Evolutionary conservation across 1,140 invertebrate species (phyloP).

Genomic region (Pectinophora gossypiella): DNA sequence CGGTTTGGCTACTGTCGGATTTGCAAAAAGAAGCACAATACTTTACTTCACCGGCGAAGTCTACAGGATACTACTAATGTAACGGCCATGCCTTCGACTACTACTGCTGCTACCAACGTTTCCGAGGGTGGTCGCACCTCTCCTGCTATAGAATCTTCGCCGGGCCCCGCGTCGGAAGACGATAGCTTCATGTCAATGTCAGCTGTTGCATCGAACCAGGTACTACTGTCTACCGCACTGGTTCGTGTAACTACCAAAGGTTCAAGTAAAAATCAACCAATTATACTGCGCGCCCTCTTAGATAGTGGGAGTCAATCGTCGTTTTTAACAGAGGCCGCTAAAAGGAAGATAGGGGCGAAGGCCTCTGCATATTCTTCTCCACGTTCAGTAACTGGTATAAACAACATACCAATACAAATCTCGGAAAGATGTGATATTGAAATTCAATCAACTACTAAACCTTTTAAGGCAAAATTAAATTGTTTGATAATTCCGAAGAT

Average conservation of each 20-base stretch:
- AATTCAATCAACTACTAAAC: neutral
- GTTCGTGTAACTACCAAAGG: neutral
- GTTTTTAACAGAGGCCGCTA: neutral
- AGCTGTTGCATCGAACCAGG: neutral
- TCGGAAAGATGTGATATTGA: neutral
- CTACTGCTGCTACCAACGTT: neutral
- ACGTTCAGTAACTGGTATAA: neutral
- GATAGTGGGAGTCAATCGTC: neutral
- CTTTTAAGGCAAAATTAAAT: neutral
- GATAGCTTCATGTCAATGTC: too few species aligned
- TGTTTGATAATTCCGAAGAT: neutral
- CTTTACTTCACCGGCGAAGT: neutral
- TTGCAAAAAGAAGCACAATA: neutral
- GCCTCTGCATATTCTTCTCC: neutral
- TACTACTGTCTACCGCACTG: neutral
- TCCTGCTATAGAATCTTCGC: neutral
- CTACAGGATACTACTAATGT: neutral
- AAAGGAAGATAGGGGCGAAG: neutral
- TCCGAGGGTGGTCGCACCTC: neutral
- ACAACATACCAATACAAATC: neutral
- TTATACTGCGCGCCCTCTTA: neutral
- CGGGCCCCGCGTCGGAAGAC: too few species aligned
- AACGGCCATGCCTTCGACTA: neutral
- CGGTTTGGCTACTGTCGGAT: neutral
- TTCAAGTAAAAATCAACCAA: neutral